Conservation (phyloP, 2,797 vertebrate species). For the Cyprinodon diabolis region DNA sequence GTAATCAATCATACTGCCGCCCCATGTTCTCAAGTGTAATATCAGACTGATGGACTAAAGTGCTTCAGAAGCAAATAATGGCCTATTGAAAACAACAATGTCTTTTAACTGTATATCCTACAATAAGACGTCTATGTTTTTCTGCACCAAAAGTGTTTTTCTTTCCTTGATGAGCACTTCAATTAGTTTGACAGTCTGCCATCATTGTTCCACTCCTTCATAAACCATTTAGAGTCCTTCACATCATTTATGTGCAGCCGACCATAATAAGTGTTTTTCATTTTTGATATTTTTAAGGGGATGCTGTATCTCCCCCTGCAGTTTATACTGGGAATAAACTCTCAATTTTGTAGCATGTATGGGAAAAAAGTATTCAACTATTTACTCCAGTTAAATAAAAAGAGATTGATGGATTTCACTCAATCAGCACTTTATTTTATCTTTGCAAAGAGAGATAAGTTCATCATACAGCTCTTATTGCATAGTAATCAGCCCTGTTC, state of each 20-base stretch:
- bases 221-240: conserved; percentile 28
- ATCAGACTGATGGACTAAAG: not conserved
- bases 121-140: no score
- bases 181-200: conserved; percentile 28
- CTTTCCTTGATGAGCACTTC: not conserved
- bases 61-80: not conserved
- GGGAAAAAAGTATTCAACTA: no score
- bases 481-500: no score
- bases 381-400: no score
- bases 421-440: no score
- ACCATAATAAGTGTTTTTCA: conserved; percentile 38
- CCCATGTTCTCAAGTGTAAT: not conserved
- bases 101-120: no score
- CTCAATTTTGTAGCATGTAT: no score
- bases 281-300: conserved; percentile 32
- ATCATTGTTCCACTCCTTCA: conserved; percentile 22
- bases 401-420: no score
- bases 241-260: conserved; percentile 31
- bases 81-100: no score
- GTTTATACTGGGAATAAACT: conserved; percentile 26
- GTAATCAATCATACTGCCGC: not conserved
- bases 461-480: no score
- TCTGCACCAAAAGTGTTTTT: not conserved
- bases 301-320: conserved; percentile 73
- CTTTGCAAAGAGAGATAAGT: no score